Evolutionary conservation across 1,140 invertebrate species (phyloP).

Genomic region (Megalonaias nervosa): DNA sequence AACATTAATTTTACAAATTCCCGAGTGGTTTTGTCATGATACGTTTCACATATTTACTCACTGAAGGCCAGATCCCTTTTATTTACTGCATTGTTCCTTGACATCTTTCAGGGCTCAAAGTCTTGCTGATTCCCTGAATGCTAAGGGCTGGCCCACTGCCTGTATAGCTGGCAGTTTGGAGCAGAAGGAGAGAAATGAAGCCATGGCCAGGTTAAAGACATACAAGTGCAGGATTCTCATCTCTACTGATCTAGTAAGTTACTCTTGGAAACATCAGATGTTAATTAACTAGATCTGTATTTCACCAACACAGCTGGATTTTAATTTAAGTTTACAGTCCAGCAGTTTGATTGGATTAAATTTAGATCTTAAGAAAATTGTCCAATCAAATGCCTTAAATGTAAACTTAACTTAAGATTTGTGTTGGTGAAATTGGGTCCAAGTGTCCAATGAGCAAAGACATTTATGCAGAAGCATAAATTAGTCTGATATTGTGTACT

Average conservation of each 20-base stretch:
- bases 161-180: slow-evolving; percentile 84
- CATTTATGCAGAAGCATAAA: neutral
- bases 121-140: slow-evolving; percentile 80
- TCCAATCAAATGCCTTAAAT: no score
- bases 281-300: neutral
- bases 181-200: slow-evolving; percentile 83
- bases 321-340: no score
- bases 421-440: neutral
- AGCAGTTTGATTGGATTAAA: no score
- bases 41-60: no score
- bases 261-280: neutral
- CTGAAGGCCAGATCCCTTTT: no score
- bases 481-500: neutral
- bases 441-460: neutral
- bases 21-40: no score
- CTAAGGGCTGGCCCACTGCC: slow-evolving; percentile 80
- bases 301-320: no score
- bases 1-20: no score
- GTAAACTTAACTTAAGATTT: no score
- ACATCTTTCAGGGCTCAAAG: slow-evolving; percentile 74
- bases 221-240: slow-evolving; percentile 88
- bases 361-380: no score
- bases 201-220: slow-evolving; percentile 82
- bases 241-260: slow-evolving; percentile 86
- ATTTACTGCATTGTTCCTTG: no score